These are phyloP conservation scores for Camponotus vicinus DNA, from an alignment of 1,140 invertebrate genomes.

Conservation along the genomic window DNA sequence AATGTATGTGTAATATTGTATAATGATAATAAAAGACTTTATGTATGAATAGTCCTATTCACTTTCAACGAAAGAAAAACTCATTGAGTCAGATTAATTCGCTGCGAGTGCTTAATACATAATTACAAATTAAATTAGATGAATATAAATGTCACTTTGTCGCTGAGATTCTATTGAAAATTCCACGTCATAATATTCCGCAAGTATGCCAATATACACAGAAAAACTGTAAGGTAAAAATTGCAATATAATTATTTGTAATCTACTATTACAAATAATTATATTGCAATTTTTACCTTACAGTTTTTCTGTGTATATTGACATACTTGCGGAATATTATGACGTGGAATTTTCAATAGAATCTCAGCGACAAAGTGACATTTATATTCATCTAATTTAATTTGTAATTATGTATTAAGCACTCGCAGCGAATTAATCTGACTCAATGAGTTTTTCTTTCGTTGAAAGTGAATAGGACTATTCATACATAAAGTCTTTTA, in stretches of 20 bases:
- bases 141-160: not conserved
- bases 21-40: not conserved
- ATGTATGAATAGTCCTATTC: not conserved
- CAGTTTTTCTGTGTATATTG: no score
- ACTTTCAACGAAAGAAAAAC: not conserved
- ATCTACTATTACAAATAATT: no score
- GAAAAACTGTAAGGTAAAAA: no score
- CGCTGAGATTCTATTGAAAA: conserved; percentile 8
- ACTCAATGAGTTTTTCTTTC: not conserved
- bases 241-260: no score
- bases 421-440: not conserved
- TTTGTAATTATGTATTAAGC: not conserved
- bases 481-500: not conserved
- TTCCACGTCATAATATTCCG: not conserved
- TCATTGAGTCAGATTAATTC: not conserved
- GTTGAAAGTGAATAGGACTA: not conserved
- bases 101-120: not conserved
- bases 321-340: no score
- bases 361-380: not conserved
- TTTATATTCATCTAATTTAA: no score
- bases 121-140: no score
- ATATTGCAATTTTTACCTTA: no score
- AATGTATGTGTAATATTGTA: no score
- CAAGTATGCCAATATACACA: no score
- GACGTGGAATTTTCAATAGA: conserved; percentile 14